Conservation (phyloP, 2,113 vertebrate species). For the Tichodroma muraria region DNA sequence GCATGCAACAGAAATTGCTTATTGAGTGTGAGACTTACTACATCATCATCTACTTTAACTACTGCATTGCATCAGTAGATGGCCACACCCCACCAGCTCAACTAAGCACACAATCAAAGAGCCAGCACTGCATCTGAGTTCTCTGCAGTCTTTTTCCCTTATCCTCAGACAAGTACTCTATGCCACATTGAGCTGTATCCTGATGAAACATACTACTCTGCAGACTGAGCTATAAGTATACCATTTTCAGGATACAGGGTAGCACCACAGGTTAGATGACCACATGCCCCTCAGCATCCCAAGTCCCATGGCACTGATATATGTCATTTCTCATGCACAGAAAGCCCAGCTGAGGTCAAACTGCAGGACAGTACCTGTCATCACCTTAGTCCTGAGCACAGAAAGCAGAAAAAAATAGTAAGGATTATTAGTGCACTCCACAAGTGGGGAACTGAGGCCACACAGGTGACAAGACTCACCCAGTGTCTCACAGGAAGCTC, state of each 20-base stretch:
- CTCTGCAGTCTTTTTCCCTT: not conserved
- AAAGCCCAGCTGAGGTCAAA: not conserved
- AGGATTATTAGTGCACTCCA: not conserved
- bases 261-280: not conserved
- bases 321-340: not conserved
- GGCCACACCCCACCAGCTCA: not conserved
- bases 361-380: not conserved
- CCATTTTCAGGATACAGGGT: not conserved
- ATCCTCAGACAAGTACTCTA: not conserved
- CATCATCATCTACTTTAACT: not conserved
- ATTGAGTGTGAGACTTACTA: not conserved
- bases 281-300: not conserved
- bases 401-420: not conserved
- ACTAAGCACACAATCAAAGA: not conserved
- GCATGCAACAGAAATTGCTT: not conserved
- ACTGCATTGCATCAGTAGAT: not conserved
- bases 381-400: not conserved
- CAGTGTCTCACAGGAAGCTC: not conserved
- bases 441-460: not conserved
- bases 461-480: not conserved
- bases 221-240: not conserved
- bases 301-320: not conserved
- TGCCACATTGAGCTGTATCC: not conserved
- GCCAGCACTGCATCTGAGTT: not conserved
- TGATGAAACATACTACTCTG: not conserved